A percentile compares a stretch with the other conserved stretches of the same genome.
Evolutionary conservation across 2,113 vertebrate species (phyloP).

Genomic region (Zapus hudsonius): DNA sequence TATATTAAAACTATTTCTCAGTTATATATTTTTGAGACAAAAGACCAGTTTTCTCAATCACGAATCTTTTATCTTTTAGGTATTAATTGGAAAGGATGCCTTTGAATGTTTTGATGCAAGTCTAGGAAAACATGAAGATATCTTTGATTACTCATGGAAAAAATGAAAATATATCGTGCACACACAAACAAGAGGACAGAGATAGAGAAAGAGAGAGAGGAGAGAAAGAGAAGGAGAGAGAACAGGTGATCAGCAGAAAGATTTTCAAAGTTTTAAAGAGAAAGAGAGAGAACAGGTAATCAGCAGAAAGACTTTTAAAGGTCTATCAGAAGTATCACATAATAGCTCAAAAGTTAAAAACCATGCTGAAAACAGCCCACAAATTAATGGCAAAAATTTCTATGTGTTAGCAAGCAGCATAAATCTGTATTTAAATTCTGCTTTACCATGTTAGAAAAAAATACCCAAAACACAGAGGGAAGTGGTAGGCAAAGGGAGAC

Average conservation of each 20-base stretch:
- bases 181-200: background rate
- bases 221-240: background rate
- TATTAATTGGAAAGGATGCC: background rate
- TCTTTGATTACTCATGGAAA: background rate
- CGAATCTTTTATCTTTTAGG: background rate
- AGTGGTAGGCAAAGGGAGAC: background rate
- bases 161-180: background rate
- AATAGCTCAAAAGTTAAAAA: conserved; percentile 24
- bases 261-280: background rate
- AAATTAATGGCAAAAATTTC: background rate
- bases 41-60: background rate
- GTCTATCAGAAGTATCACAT: background rate
- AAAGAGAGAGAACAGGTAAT: background rate
- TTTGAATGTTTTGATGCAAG: conserved; percentile 10
- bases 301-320: background rate
- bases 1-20: background rate
- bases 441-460: background rate
- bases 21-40: conserved; percentile 21
- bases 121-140: background rate
- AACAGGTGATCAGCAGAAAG: background rate
- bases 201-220: background rate
- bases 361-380: background rate
- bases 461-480: background rate
- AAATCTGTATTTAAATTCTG: background rate
- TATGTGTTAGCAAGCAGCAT: background rate